Evolutionary conservation across 2,888 invertebrate genomes (phyloP), one percentile per base, ranked within the genome.

Genomic region (Galerucella pusilla): DNA sequence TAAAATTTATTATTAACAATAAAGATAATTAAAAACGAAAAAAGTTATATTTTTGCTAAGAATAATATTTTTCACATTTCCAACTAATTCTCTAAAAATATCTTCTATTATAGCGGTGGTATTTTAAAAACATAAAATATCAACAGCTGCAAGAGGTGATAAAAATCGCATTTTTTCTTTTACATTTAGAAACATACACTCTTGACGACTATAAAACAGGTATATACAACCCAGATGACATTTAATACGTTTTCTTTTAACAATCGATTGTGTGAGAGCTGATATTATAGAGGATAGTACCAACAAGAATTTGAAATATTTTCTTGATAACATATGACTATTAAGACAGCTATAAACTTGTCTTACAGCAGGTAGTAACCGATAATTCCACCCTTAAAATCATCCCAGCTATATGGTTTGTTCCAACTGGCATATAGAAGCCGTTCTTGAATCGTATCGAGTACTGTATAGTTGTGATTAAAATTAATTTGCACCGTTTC

Each of bases 141-240:
- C n/a, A 52, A 57, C 57, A 57, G 57, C 57, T 57, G 57, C 57
- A 16, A 10, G 10, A 20, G 10, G 16, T 57, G 16, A 57, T 57
- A 57, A 57, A 57, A 57, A 57, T 57, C 16, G 57, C 57, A 57
- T 57, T 14, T n/a, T 57, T 57, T 57, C 9, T 57, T 57, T 20
- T 20, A 57, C 20, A 11, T 57, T 57, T 57, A 16, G 57, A 16
- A 57, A 57, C 20, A 57, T 10, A 57, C n/a, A n/a, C 52, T 52
- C n/a, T 11, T 20, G 54, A n/a, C 54, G 10, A 16, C 57, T 9
- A 57, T 57, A 20, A 57, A 57, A 57, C 57, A 57, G 57, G 57
- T 57, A 57, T 16, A 57, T 57, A 20, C 16, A n/a, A 10, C 9
- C 57, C 10, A 20, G 20, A 16, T 10, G 16, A 57, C 5, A 57